Conservation (phyloP, 1,140 invertebrate genomes). For the Conus ventricosus region DNA sequence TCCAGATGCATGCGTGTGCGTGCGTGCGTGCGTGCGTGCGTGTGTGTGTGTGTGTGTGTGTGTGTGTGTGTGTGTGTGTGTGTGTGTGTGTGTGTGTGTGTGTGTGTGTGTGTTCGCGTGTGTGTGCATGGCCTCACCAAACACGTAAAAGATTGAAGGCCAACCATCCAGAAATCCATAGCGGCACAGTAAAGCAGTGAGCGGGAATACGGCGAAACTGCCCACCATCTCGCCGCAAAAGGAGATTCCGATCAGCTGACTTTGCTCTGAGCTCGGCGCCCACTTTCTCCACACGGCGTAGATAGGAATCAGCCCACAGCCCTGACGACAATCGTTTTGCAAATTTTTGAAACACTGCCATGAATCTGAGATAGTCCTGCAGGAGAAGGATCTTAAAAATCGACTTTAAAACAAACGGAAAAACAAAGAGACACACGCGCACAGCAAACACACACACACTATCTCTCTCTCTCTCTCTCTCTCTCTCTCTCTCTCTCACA, state of each 20-base stretch:
- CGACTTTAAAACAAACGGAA: background rate
- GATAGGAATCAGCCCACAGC: background rate
- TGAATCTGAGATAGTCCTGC: too few species aligned
- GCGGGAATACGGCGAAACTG: slow-evolving; percentile 58
- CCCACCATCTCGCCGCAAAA: slow-evolving; percentile 60
- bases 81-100: background rate
- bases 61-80: background rate
- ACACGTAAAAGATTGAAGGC: slow-evolving; percentile 93
- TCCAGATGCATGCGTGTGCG: too few species aligned
- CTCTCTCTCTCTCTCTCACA: too few species aligned
- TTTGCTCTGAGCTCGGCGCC: slow-evolving; percentile 87
- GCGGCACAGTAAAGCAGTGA: slow-evolving; percentile 61
- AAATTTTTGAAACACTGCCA: background rate
- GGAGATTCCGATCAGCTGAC: slow-evolving; percentile 49
- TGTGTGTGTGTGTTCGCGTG: background rate
- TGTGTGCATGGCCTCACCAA: slow-evolving; percentile 78
- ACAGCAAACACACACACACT: too few species aligned
- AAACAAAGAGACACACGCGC: background rate
- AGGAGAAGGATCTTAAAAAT: background rate
- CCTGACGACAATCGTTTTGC: background rate
- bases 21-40: too few species aligned
- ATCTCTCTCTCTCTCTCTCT: too few species aligned
- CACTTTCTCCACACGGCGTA: slow-evolving; percentile 74
- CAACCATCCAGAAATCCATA: slow-evolving; percentile 80
- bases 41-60: too few species aligned